These are phyloP conservation scores for Gopherus flavomarginatus DNA, from an alignment of 2,113 vertebrate genomes.

Conservation along the genomic window DNA sequence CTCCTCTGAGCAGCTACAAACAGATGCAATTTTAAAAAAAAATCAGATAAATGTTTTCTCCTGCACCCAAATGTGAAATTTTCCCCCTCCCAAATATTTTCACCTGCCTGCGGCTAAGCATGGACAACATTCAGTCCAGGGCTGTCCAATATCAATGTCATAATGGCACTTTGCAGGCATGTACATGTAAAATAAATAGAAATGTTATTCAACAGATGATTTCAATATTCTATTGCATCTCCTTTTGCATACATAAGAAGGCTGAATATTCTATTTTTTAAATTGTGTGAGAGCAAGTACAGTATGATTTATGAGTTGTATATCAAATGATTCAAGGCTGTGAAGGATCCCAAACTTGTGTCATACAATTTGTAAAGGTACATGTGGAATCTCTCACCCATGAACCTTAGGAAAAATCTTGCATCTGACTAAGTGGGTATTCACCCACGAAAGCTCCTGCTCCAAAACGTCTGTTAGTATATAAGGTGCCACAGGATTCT, in stretches of 20 bases:
- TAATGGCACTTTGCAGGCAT: not conserved
- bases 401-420: not conserved
- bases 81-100: not conserved
- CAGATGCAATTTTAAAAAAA: not conserved
- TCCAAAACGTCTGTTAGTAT: too few species aligned
- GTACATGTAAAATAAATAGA: not conserved
- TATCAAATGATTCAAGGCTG: not conserved
- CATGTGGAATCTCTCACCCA: not conserved
- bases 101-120: not conserved
- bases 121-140: not conserved
- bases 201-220: not conserved
- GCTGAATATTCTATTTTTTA: not conserved
- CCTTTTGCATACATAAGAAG: not conserved
- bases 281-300: not conserved
- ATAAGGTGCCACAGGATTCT: too few species aligned
- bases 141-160: accelerated
- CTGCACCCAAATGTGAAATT: not conserved
- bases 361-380: not conserved
- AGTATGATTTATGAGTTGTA: accelerated
- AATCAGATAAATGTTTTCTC: not conserved
- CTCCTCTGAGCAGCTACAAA: not conserved
- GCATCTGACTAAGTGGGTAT: too few species aligned
- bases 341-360: not conserved
- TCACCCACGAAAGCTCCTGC: too few species aligned
- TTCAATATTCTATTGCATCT: not conserved